Evolutionary conservation across 1,140 invertebrate genomes (phyloP), one percentile per base, ranked within the genome.

Genomic region (Drosophila arawakana): DNA sequence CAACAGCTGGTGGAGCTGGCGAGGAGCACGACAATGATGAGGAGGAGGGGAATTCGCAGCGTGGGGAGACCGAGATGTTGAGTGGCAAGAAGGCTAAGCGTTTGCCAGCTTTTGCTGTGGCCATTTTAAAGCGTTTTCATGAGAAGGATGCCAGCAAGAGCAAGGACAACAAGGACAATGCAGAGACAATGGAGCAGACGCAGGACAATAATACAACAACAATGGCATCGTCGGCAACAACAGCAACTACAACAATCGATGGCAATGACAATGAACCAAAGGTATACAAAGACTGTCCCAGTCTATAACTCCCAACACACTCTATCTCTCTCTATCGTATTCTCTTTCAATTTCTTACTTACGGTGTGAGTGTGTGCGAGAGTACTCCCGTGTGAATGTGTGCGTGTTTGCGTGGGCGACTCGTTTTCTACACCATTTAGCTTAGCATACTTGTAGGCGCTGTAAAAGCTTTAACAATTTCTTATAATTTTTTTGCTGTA

Each of bases 221-320:
- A 47, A 21, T 81, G 67, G 34, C 72, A 43, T 60, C 78, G 59
- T 41, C 60, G 52, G 50, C 66, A 34, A 71, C 75, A 66, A 47
- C 61, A 49, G 55, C 67, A 58, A 62, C 76, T 61, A 46, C 73
- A 78, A 78, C 78, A 72, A 89, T 89, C 70, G 90, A 91, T 90
- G 90, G 90, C 76, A 91, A 91, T 88, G 90, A 91, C 81, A 91
- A 91, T 91, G 90, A 91, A 91, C 90, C 90, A 81, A 91, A 91
- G 90, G 90, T 91, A 91, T 79, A 76, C 46, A 86, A 72, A 77
- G 77, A 80, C 61, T 43, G 59, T 72, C 63, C 62, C 68, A 71
- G 44, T 63, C 54, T 62, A 37, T 68, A 68, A 59, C 44, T 8
- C 39, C 9, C 13, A 15, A 9, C 47, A 7, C 30, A 18, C 49